Evolutionary conservation across 2,113 vertebrate species (phyloP).

Genomic region (Microcebus murinus): DNA sequence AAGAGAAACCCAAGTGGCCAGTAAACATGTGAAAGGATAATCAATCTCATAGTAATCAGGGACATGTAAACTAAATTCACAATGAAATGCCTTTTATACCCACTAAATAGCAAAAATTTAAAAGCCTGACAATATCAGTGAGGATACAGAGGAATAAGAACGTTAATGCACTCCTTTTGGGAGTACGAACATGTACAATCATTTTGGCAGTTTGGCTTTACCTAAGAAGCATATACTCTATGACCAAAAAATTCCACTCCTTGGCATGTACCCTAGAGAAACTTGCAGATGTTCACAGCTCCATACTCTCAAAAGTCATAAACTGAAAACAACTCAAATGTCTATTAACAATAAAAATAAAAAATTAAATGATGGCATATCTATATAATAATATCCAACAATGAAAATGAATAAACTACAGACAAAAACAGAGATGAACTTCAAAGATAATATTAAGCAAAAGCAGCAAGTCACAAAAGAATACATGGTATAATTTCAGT

Average conservation of each 20-base stretch:
- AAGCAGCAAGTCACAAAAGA: neutral
- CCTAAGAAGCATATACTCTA: neutral
- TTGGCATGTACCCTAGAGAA: neutral
- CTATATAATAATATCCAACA: neutral
- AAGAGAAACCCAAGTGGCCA: slow-evolving; percentile 26
- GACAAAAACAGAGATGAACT: slow-evolving; percentile 17
- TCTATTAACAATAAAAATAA: neutral
- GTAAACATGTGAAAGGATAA: neutral
- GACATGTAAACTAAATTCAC: slow-evolving; percentile 12
- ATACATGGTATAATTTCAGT: neutral
- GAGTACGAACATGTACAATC: neutral
- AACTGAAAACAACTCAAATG: neutral
- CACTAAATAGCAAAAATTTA: neutral
- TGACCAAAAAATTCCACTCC: neutral
- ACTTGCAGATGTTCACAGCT: neutral
- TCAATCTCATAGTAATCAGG: neutral
- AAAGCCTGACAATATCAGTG: neutral
- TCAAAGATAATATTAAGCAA: neutral
- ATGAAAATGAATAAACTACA: neutral
- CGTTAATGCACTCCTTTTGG: neutral
- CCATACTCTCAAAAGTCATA: neutral
- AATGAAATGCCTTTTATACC: neutral
- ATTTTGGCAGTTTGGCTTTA: neutral
- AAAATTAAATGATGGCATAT: neutral
- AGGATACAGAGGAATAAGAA: neutral